These are phyloP conservation scores for Dendrolimus pini DNA, from an alignment of 2,888 invertebrate genomes.

Conservation along the genomic window DNA sequence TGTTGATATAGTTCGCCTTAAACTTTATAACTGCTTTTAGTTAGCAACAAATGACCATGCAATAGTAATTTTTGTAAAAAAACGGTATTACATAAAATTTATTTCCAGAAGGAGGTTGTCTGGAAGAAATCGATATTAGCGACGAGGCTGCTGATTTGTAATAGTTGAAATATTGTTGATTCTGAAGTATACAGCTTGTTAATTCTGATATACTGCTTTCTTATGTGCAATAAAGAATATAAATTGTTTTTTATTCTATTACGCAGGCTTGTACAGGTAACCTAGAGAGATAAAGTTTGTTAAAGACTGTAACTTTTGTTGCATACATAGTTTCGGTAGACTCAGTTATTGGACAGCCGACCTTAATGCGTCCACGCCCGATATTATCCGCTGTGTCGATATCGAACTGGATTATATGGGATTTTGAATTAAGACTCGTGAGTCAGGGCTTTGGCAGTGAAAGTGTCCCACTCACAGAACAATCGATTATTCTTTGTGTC, in stretches of 20 bases:
- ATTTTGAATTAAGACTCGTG: conserved; percentile 53
- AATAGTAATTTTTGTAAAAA: too few species aligned
- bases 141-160: too few species aligned
- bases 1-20: too few species aligned
- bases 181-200: not conserved
- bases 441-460: conserved; percentile 45
- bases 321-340: not conserved
- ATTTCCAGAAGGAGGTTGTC: too few species aligned
- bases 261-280: not conserved
- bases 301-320: not conserved
- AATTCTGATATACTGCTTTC: not conserved
- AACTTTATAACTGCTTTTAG: too few species aligned
- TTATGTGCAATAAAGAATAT: too few species aligned
- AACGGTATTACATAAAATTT: too few species aligned
- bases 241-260: too few species aligned
- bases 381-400: conserved; percentile 46
- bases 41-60: too few species aligned
- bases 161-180: too few species aligned
- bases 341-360: not conserved
- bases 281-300: not conserved
- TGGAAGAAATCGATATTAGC: too few species aligned
- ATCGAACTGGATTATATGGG: conserved; percentile 55
- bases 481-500: conserved; percentile 65
- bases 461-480: conserved; percentile 64
- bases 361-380: not conserved